A percentile compares a stretch with the other conserved stretches of the same genome.
Evolutionary conservation across 2,888 invertebrate species (phyloP).

Genomic region (Euclidia mi): DNA sequence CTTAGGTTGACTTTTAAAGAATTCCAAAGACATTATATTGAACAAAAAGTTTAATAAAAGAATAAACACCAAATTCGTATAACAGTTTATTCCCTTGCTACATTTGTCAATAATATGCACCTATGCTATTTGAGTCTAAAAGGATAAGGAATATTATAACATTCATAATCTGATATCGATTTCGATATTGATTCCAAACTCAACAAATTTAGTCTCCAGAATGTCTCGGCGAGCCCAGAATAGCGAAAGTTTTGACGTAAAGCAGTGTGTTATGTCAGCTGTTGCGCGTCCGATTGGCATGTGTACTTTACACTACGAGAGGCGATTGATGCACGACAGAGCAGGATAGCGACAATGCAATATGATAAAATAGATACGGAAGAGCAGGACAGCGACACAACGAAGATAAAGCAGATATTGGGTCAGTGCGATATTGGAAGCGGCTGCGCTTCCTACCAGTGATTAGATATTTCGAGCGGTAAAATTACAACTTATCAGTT

Average conservation of each 20-base stretch:
- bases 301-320: background rate
- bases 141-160: too few relatives aligned
- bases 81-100: too few relatives aligned
- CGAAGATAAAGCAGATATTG: background rate
- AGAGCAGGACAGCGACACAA: background rate
- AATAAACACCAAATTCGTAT: too few relatives aligned
- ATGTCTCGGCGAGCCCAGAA: slow-evolving; percentile 1
- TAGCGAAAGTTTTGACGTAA: slow-evolving; percentile 7
- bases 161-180: too few relatives aligned
- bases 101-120: too few relatives aligned
- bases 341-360: background rate
- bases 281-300: slow-evolving; percentile 2
- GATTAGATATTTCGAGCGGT: too few relatives aligned
- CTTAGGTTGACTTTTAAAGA: too few relatives aligned
- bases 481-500: too few relatives aligned
- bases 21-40: too few relatives aligned
- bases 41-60: too few relatives aligned
- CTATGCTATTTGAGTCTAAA: too few relatives aligned
- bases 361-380: too few relatives aligned
- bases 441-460: background rate
- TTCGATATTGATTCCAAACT: background rate
- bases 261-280: slow-evolving; percentile 3
- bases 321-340: background rate
- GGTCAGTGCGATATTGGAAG: slow-evolving; percentile 1
- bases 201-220: background rate